Evolutionary conservation across 1,140 invertebrate species (phyloP), one percentile per base, ranked within the genome.

Genomic region (Chironomus striatipennis): DNA sequence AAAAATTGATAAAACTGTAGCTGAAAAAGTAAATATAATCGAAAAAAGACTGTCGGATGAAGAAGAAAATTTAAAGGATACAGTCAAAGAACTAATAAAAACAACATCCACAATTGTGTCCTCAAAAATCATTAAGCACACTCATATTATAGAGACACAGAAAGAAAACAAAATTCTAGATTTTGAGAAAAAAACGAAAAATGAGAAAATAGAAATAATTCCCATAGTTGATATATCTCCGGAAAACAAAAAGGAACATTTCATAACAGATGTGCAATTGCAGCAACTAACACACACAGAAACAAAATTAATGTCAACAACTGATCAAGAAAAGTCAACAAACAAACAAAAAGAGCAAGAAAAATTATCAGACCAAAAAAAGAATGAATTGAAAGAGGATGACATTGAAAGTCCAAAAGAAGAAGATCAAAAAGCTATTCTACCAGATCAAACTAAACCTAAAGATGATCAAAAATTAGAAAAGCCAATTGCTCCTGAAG

Each of bases 1-100:
- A 20, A 70, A 20, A 70, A 70, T 70, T 10, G 17, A 70, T 9
- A 70, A 70, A 70, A 70, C 65, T 18, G 65, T 70, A 1, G 65
- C 65, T 5, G 65, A 70, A 70, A 70, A 70, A 70, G 20, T 70
- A 7, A 70, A 9, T 8, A 70, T 70, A 8, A 20, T 70, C 1
- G 65, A 70, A 70, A 70, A 57, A 57, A 10, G 47, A 57, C 12
- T 57, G 8, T 57, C 47, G 5, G 12, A 57, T 15, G 47, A 57
- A 15, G 47, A 57, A 57, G 47, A 57, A 15, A 15, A 2, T 34
- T 2, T 57, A 1, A 57, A 57, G 5, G 47, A 57, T 57, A 57
- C 47, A 1, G 47, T 57, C 1, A 57, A n/a, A 57, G 47, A 57
- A n/a, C n/a, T 57, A 57, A 15, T 57, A 15, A 57, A 57, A 57